phyloP scores from a whole-genome alignment of 2,797 vertebrate genomes.

The Tympanoctomys barrerae region DNA sequence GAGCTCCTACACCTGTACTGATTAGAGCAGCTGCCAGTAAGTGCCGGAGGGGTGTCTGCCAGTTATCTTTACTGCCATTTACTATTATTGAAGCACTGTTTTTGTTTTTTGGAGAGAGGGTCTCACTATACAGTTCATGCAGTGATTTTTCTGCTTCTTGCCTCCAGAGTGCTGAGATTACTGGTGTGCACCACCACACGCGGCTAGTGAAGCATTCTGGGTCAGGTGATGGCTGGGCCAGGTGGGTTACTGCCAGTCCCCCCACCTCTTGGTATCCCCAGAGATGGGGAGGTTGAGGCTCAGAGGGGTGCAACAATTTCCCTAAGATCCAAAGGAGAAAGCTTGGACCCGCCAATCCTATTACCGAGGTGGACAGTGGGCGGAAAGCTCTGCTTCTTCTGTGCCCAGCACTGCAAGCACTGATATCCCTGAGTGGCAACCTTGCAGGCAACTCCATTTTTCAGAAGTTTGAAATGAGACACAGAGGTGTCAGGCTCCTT shows the following conservation, averaged over 20 bases:
- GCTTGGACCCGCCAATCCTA: not conserved
- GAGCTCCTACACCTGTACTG: not conserved
- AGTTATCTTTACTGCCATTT: not conserved
- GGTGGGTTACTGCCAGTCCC: not conserved
- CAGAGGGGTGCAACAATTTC: not conserved
- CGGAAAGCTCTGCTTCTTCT: not conserved
- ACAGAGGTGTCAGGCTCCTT: not conserved
- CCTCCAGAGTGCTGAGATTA: not conserved
- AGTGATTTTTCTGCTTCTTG: not conserved
- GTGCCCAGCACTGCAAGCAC: not conserved
- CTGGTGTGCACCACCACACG: too few relatives aligned
- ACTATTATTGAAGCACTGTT: not conserved
- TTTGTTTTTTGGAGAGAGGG: not conserved
- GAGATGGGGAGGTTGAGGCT: not conserved
- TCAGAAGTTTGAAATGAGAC: not conserved
- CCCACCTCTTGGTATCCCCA: not conserved
- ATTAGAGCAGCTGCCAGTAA: not conserved
- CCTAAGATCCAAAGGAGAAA: not conserved
- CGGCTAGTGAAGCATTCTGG: not conserved
- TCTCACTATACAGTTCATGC: not conserved
- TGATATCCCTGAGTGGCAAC: not conserved
- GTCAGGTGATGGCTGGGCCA: not conserved
- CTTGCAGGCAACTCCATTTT: not conserved
- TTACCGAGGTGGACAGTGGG: not conserved
- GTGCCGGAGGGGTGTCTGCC: not conserved